These are phyloP conservation scores for Megalopta genalis DNA, from an alignment of 1,140 invertebrate species.

Conservation along the genomic window DNA sequence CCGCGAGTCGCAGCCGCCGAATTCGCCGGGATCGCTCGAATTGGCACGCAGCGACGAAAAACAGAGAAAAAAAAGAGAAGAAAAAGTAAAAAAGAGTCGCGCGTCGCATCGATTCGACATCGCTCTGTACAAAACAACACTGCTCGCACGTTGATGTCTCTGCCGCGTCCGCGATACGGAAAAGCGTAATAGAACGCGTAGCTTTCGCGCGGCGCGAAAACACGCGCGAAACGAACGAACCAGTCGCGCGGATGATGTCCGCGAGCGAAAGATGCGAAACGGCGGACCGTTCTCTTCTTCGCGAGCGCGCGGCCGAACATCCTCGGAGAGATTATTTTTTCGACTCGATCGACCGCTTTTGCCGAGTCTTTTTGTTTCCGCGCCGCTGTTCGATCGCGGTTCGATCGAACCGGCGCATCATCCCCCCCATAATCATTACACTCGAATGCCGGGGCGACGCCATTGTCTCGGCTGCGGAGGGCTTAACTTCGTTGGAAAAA, in stretches of 20 bases:
- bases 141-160: conserved; percentile 52
- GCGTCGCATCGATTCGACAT: conserved; percentile 76
- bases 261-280: conserved; percentile 46
- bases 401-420: conserved; percentile 64
- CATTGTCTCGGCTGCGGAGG: too few species aligned
- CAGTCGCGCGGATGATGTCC: conserved; percentile 7
- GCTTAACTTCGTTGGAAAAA: too few species aligned
- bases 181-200: neutral
- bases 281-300: conserved; percentile 46
- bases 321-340: too few species aligned
- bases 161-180: neutral
- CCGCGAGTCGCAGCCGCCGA: conserved; percentile 34
- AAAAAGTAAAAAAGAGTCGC: too few species aligned
- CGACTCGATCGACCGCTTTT: too few species aligned
- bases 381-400: conserved; percentile 60
- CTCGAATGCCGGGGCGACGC: too few species aligned
- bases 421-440: too few species aligned
- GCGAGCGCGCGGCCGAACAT: too few species aligned
- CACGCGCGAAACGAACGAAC: neutral
- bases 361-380: conserved; percentile 27
- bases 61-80: conserved; percentile 18
- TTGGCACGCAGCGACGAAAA: conserved; percentile 69
- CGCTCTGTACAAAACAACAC: conserved; percentile 74
- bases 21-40: conserved; percentile 59
- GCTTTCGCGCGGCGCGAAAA: too few species aligned